Evolutionary conservation across 2,797 vertebrate genomes (phyloP), one percentile per base, ranked within the genome.

Genomic region (Sebastes goodei): DNA sequence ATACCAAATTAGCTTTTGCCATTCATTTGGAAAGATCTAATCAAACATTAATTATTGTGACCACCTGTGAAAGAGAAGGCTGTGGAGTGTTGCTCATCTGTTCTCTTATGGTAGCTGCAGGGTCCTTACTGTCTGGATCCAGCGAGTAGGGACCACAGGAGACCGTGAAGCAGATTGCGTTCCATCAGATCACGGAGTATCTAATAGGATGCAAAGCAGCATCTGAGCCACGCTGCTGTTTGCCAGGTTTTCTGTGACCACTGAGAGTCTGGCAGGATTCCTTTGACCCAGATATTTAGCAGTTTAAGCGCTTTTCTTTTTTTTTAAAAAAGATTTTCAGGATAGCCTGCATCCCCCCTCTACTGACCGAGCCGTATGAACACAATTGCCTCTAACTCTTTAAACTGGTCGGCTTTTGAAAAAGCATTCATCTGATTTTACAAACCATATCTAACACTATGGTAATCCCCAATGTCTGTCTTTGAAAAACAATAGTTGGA

Each of bases 21-120:
- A 76, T 88, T 90, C 83, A 91, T 85, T 92, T 89, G 79, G 80
- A 89, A 80, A 85, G 87, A 86, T 92, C 80, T 91, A 92, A 96
- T 94, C 87, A 94, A 92, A 91, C 88, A 81, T 86, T 89, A 92
- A 95, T 95, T 95, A 91, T 86, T 83, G 61, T 80, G 88, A 84
- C 89, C 93, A 95, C 93, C 93, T 95, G 93, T 93, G 88, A 92
- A 90, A 81, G 66, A 56, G 74, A 69, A 29, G 60, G 75, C 74
- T 75, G 62, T 55, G 46, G 81, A 77, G 75, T 69, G 83, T 21
- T 76, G 81, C 77, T 88, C 74, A 78, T 92, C 86, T 86, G 84
- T 85, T 92, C 86, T 89, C 62, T 70, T 70, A 84, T 80, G 78
- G 85, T 78, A 77, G 70, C 82, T 82, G 76, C 76, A 80, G 79